These are phyloP conservation scores for Sphenodon punctatus DNA, from an alignment of 2,797 vertebrate genomes.

Conservation along the genomic window DNA sequence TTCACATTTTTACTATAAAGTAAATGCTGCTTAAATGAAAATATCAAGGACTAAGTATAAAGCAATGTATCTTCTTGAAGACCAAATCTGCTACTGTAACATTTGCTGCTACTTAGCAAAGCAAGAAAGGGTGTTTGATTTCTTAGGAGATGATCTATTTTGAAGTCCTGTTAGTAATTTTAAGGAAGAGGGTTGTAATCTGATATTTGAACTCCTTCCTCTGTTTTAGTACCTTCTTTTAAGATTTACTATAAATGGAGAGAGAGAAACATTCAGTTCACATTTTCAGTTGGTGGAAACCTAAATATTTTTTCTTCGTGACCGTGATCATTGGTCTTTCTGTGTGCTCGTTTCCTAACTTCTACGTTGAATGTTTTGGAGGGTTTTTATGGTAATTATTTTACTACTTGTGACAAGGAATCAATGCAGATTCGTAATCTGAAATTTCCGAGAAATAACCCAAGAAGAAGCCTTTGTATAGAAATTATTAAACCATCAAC, in stretches of 20 bases:
- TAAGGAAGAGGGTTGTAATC: not conserved
- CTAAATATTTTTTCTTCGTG: not conserved
- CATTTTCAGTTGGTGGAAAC: not conserved
- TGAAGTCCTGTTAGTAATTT: not conserved
- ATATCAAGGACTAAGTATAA: not conserved
- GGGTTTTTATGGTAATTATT: not conserved
- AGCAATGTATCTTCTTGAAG: not conserved
- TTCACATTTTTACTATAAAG: not conserved
- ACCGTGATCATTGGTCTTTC: not conserved
- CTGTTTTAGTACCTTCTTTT: not conserved
- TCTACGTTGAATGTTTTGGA: not conserved
- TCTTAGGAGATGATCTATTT: not conserved
- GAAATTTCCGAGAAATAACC: not conserved
- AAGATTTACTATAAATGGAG: not conserved
- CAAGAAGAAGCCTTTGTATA: not conserved
- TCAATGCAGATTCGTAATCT: not conserved
- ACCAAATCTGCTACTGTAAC: not conserved
- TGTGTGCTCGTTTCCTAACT: not conserved
- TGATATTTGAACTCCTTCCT: slow-evolving; percentile 4
- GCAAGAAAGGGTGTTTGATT: not conserved
- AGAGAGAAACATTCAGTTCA: not conserved
- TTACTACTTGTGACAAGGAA: not conserved
- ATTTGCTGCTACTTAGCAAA: not conserved
- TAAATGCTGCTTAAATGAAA: not conserved
- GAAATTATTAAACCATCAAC: not conserved